These are phyloP conservation scores for Panulirus ornatus DNA, from an alignment of 1,140 invertebrate genomes.

Conservation along the genomic window DNA sequence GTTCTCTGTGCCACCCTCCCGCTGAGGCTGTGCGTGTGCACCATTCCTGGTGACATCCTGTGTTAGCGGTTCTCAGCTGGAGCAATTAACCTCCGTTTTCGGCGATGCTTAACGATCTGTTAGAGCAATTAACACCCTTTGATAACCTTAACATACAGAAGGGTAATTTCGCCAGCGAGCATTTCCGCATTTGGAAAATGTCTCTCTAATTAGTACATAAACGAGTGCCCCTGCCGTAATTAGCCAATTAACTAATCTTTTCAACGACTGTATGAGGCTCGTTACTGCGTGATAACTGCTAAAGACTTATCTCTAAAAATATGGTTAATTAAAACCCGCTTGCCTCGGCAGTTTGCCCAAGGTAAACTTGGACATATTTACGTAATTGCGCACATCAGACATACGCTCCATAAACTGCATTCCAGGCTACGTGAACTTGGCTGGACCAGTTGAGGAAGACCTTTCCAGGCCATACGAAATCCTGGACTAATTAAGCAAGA, in stretches of 20 bases:
- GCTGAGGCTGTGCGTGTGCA: no score
- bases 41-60: no score
- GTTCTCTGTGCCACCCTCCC: no score
- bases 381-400: background rate
- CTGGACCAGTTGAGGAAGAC: no score
- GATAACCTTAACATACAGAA: background rate
- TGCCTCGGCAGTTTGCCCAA: background rate
- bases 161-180: background rate
- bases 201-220: background rate
- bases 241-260: background rate
- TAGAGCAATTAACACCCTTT: background rate
- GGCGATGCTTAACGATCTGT: background rate
- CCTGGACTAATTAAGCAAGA: no score
- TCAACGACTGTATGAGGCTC: background rate
- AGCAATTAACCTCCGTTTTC: background rate
- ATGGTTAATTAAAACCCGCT: background rate
- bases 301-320: background rate
- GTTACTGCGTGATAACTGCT: background rate
- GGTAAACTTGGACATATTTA: background rate
- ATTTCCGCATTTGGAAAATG: background rate
- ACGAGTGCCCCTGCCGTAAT: background rate
- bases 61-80: no score
- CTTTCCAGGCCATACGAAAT: no score
- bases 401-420: background rate
- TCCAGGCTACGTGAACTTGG: no score